These are phyloP conservation scores for Labroides dimidiatus DNA, from an alignment of 2,797 vertebrate species.

Conservation along the genomic window DNA sequence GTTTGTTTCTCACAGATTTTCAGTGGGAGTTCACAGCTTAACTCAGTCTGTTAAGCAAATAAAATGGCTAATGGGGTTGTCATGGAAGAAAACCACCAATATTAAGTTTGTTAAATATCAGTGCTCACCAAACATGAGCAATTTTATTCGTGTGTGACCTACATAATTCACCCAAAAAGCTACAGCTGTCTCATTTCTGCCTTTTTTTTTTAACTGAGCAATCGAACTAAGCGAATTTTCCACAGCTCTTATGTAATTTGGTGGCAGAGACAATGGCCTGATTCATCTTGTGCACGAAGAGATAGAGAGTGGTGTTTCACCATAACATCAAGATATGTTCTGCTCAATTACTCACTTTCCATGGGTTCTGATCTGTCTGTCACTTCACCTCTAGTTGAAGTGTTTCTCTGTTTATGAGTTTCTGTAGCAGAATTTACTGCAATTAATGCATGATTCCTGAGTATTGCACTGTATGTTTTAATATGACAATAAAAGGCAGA, in stretches of 20 bases:
- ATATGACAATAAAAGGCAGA: constrained; percentile 50
- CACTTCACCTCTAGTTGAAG: constrained; percentile 52
- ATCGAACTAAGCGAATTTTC: constrained; percentile 71
- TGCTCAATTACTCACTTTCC: constrained; percentile 73
- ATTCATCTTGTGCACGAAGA: constrained; percentile 72
- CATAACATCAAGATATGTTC: constrained; percentile 76
- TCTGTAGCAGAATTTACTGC: constrained; percentile 36
- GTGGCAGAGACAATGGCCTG: constrained; percentile 72
- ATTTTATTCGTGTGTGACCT: constrained; percentile 35
- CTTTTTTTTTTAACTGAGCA: constrained; percentile 46
- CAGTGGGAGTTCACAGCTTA: neutral
- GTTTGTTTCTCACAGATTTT: too few species aligned
- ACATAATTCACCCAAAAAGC: constrained; percentile 40
- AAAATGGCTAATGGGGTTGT: neutral
- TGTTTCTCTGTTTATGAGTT: constrained; percentile 34
- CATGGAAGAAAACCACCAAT: neutral
- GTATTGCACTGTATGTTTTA: constrained; percentile 41
- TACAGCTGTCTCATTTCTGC: constrained; percentile 42
- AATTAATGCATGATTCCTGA: constrained; percentile 35
- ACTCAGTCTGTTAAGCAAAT: neutral
- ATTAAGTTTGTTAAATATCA: constrained; percentile 26
- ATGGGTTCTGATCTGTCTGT: constrained; percentile 40
- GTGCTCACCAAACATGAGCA: constrained; percentile 17
- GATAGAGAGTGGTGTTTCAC: constrained; percentile 57
- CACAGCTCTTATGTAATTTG: constrained; percentile 73